A percentile compares a stretch with the other conserved stretches of the same genome.
These are phyloP conservation scores for Hormaphis cornu DNA, from an alignment of 1,140 invertebrate species.

Conservation along the genomic window DNA sequence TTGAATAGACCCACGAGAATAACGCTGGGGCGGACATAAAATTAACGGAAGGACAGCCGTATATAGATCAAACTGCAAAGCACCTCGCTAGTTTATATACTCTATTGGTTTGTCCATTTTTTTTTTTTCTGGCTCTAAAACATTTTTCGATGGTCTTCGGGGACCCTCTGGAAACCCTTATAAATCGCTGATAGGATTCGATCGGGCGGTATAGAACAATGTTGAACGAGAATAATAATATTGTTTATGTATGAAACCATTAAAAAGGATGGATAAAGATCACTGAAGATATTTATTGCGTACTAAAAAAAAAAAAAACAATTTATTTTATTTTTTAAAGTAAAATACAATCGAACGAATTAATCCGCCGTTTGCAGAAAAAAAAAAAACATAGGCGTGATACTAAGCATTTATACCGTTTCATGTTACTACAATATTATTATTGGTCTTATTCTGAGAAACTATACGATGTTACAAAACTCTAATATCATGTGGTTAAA, in stretches of 20 bases:
- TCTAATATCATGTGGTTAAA: too few species aligned
- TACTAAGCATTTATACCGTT: too few species aligned
- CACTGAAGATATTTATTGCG: neutral
- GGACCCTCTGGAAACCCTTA: constrained; percentile 12
- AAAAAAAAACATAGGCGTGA: too few species aligned
- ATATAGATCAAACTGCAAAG: constrained; percentile 23
- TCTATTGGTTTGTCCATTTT: neutral
- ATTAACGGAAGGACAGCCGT: constrained; percentile 19
- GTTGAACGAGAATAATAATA: constrained; percentile 16
- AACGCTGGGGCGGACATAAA: constrained; percentile 13
- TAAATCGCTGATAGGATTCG: constrained; percentile 22
- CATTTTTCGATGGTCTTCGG: constrained; percentile 11
- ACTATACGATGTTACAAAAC: too few species aligned
- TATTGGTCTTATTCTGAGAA: too few species aligned
- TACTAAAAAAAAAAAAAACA: neutral
- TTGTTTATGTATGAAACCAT: constrained; percentile 22
- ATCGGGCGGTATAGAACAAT: constrained; percentile 8
- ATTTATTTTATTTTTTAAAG: too few species aligned
- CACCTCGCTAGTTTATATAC: too few species aligned
- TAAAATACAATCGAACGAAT: too few species aligned
- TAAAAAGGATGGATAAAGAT: neutral
- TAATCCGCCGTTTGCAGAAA: too few species aligned
- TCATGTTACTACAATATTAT: too few species aligned
- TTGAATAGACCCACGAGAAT: constrained; percentile 5
- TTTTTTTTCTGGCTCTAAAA: constrained; percentile 3